Evolutionary conservation across 2,888 invertebrate species (phyloP), one percentile per base, ranked within the genome.

Genomic region (Acrobasis consociella): DNA sequence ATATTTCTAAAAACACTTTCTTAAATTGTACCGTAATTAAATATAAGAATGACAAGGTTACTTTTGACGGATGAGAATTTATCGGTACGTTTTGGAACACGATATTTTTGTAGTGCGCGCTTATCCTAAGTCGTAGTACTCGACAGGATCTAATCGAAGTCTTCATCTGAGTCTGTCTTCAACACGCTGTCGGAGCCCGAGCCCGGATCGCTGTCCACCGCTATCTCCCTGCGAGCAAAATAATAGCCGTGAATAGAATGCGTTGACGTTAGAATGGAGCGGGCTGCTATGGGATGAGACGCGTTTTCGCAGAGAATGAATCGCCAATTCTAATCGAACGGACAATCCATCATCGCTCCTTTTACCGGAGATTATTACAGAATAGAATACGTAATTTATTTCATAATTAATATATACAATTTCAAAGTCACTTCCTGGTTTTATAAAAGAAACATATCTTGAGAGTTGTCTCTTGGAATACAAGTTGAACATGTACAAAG

Each of bases 161-260:
- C 92, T 68, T 93, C 93, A 71, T 93, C 93, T 9, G 93, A 92
- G 73, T 93, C 93, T 15, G 93, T 91, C 72, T 87, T 89, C 69
- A 92, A 78, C 38, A 89, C 89, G 80, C 93, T 93, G 77, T 93
- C 93, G 8, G 91, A 87, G n/a, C 86, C 90, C 7, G 93, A 91
- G 46, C 88, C 91, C 0, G 82, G 74, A 62, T 93, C 93, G 76
- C 93, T 93, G 81, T 92, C 91, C 65, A 86, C 83, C 59, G 85
- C 85, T 51, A 85, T 76, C 70, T 88, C 91, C 62, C 92, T 92
- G 83, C 52, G 60, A 67, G 71, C 15, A 72, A 71, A 70, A 62
- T 60, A 63, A 60, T 50, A 52, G n/a, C 60, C 17, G 38, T 60
- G 51, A 60, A 60, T 60, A 52, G 39, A 58, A 52, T 13, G 10